Base-by-base conservation (phyloP, 2,113 vertebrate species). In the Irena cyanogastra region DNA sequence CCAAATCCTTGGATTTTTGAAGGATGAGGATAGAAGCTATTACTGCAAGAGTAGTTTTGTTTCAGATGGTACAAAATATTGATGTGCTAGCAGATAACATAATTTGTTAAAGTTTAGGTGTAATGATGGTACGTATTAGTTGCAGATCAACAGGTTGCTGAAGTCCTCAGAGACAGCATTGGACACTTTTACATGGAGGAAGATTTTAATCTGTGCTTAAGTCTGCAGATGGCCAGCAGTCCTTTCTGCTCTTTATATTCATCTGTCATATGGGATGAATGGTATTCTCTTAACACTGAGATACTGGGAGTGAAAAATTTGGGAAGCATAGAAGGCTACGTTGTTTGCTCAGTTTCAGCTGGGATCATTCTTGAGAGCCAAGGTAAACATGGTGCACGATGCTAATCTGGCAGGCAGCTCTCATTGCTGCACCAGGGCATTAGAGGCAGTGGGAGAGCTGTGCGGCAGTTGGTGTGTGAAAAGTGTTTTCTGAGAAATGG, bases 311-410 rank as follows among this genome's bases (percentile, higher is more conserved):
- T 64, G 10, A 77, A 79, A 83, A 61, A 6, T 21, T 26, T 53
- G n/a, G 37, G 42, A 63, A 70, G 27, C 6, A 9, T 60, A 28
- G 44, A 80, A 64, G 44, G 35, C 10, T 63, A 15, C 6, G 3
- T 27, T 0, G 3, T 6, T 66, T 52, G 53, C 44, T 71, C 44
- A 64, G 35, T 61, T 0, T 1, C n/a, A 66, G 22, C 26, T 68
- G 1, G 6, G 33, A 8, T 90, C 7, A 3, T 78, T 64, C 28
- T 63, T 54, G 54, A 72, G 53, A 63, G 49, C 44, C 37, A 59
- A 41, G 68, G 30, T 59, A 35, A 71, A 57, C 6, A 2, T 7
- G 15, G 57, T 61, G 28, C 4, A 2, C 11, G 18, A 30, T 86
- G 18, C 27, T 47, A 7, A 49, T 68, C 33, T 81, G 44, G 16